Conservation (phyloP, 2,888 invertebrate genomes). For the Aproaerema taeniolella region DNA sequence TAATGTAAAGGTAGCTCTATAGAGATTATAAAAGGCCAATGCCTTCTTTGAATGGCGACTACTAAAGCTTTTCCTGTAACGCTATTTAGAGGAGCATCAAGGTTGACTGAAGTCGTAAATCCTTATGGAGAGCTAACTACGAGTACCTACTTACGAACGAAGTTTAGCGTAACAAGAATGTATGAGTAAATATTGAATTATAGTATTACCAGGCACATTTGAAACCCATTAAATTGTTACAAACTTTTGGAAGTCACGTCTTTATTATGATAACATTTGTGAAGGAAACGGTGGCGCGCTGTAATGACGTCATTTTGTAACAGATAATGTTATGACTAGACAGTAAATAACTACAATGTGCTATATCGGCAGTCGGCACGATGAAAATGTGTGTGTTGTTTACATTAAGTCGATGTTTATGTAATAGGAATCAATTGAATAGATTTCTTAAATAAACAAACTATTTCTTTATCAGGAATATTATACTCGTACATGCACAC, state of each 20-base stretch:
- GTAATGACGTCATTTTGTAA: constrained; percentile 43
- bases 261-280: constrained; percentile 34
- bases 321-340: constrained; percentile 39
- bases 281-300: constrained; percentile 35
- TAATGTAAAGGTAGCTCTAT: constrained; percentile 6
- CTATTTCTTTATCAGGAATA: too few relatives aligned
- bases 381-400: too few relatives aligned
- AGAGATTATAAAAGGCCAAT: constrained; percentile 8
- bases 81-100: constrained; percentile 17
- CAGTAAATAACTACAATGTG: constrained; percentile 29
- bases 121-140: too few relatives aligned
- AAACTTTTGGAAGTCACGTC: constrained; percentile 34
- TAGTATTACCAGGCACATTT: too few relatives aligned
- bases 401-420: too few relatives aligned
- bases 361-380: too few relatives aligned
- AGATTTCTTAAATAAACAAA: too few relatives aligned
- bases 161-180: too few relatives aligned
- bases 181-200: too few relatives aligned
- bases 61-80: constrained; percentile 18
- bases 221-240: constrained; percentile 20
- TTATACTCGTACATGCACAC: too few relatives aligned
- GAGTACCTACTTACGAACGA: too few relatives aligned
- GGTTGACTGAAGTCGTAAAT: constrained; percentile 15
- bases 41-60: constrained; percentile 9
- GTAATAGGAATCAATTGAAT: too few relatives aligned